phyloP scores from a whole-genome alignment of 2,797 vertebrate species.

The Falco rusticolus region DNA sequence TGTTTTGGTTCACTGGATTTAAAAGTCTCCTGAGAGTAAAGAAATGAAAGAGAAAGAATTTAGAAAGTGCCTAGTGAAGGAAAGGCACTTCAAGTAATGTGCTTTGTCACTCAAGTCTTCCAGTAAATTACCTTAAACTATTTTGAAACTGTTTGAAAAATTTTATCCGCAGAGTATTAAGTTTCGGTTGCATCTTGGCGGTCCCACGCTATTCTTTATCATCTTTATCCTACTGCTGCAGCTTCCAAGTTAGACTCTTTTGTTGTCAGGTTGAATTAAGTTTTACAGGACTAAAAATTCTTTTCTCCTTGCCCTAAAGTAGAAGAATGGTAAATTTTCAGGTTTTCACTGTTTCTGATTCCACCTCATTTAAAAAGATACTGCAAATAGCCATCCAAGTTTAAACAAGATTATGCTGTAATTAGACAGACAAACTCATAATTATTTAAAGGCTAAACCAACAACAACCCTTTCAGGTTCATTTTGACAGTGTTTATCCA shows the following conservation, averaged over 20 bases:
- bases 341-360: background rate
- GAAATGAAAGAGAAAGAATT: slow-evolving; percentile 78
- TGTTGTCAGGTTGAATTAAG: slow-evolving; percentile 51
- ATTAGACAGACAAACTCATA: slow-evolving; percentile 68
- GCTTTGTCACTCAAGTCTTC: slow-evolving; percentile 82
- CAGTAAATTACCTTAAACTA: slow-evolving; percentile 65
- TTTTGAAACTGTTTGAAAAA: slow-evolving; percentile 53
- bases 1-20: slow-evolving; percentile 66
- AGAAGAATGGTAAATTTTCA: background rate
- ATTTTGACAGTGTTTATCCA: slow-evolving; percentile 67
- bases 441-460: slow-evolving; percentile 64
- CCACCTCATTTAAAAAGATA: slow-evolving; percentile 1
- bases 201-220: background rate
- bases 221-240: slow-evolving; percentile 26
- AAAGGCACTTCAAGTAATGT: slow-evolving; percentile 84
- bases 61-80: slow-evolving; percentile 76
- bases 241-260: slow-evolving; percentile 45
- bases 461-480: slow-evolving; percentile 42
- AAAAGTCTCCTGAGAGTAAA: slow-evolving; percentile 76
- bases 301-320: background rate
- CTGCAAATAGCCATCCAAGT: slow-evolving; percentile 29
- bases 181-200: slow-evolving; percentile 34
- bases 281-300: slow-evolving; percentile 41
- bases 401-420: slow-evolving; percentile 63
- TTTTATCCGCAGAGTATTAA: background rate